Conservation (phyloP, 1,140 invertebrate species). For the Araneus ventricosus region DNA sequence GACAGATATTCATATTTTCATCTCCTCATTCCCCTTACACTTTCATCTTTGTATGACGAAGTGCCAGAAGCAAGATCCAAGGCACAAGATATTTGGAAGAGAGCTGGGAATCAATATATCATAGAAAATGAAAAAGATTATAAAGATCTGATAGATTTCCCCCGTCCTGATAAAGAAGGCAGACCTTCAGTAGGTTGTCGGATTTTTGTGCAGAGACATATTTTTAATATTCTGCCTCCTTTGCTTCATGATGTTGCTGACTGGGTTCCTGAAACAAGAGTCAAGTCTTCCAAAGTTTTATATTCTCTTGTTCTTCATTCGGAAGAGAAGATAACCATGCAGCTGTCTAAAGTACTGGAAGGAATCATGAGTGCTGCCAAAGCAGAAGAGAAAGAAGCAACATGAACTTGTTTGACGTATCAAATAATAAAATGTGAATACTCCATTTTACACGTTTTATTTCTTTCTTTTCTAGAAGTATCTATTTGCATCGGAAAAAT, state of each 20-base stretch:
- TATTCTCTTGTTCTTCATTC: constrained; percentile 86
- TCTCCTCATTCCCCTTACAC: constrained; percentile 86
- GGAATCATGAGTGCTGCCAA: constrained; percentile 81
- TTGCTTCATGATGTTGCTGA: constrained; percentile 86
- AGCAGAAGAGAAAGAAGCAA: constrained; percentile 85
- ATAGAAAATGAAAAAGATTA: constrained; percentile 89
- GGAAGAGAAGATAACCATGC: constrained; percentile 86
- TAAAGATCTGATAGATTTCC: constrained; percentile 87
- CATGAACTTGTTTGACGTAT: no score
- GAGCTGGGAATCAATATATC: constrained; percentile 85
- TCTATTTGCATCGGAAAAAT: no score
- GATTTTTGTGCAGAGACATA: constrained; percentile 85
- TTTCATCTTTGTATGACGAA: constrained; percentile 89
- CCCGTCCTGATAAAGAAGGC: constrained; percentile 78
- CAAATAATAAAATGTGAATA: no score
- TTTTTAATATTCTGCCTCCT: constrained; percentile 85
- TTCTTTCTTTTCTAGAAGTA: no score
- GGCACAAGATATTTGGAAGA: constrained; percentile 83
- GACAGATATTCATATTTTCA: constrained; percentile 90
- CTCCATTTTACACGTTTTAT: no score
- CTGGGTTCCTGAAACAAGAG: constrained; percentile 85
- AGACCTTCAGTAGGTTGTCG: constrained; percentile 88
- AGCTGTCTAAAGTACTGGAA: constrained; percentile 83
- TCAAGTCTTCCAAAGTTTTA: constrained; percentile 87
- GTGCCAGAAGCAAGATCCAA: constrained; percentile 82